phyloP scores from a whole-genome alignment of 2,797 vertebrate genomes.

The Paratrypauchen microcephalus region DNA sequence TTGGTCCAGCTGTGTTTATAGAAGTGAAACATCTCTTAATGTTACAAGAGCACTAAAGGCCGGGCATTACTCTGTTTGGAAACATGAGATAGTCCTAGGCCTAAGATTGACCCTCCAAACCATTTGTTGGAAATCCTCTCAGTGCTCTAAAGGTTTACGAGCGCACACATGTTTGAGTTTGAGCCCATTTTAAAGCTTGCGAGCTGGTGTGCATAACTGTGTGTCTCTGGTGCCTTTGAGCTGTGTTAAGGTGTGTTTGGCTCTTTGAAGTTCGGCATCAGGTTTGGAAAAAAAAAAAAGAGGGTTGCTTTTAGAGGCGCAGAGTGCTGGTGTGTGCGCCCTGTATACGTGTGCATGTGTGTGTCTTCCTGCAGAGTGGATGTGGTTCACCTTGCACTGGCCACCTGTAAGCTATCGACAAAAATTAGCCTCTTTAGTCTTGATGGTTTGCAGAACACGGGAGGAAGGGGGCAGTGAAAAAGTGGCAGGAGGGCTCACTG shows the following conservation, averaged over 20 bases:
- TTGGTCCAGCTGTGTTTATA: conserved; percentile 10
- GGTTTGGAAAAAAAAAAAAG: conserved; percentile 68
- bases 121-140: conserved; percentile 54
- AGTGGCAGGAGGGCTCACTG: conserved; percentile 47
- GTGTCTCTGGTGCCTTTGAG: conserved; percentile 65
- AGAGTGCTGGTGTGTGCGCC: conserved; percentile 18
- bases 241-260: conserved; percentile 70
- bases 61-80: conserved; percentile 37
- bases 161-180: conserved; percentile 56
- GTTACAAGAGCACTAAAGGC: conserved; percentile 23
- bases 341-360: conserved; percentile 20
- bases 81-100: conserved; percentile 50
- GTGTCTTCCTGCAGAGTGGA: conserved; percentile 56
- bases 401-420: conserved; percentile 82
- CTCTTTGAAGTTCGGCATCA: conserved; percentile 71
- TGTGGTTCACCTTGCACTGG: conserved; percentile 77
- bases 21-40: conserved; percentile 21
- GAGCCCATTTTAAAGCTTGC: conserved; percentile 47
- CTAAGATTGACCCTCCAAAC: conserved; percentile 50
- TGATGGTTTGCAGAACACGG: conserved; percentile 77
- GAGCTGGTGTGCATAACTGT: conserved; percentile 37
- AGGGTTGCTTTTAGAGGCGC: conserved; percentile 58
- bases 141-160: conserved; percentile 56
- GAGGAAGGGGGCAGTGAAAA: conserved; percentile 61
- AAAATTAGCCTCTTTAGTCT: conserved; percentile 80